Evolutionary conservation across 2,888 invertebrate species (phyloP).

Genomic region (Plusia festucae): DNA sequence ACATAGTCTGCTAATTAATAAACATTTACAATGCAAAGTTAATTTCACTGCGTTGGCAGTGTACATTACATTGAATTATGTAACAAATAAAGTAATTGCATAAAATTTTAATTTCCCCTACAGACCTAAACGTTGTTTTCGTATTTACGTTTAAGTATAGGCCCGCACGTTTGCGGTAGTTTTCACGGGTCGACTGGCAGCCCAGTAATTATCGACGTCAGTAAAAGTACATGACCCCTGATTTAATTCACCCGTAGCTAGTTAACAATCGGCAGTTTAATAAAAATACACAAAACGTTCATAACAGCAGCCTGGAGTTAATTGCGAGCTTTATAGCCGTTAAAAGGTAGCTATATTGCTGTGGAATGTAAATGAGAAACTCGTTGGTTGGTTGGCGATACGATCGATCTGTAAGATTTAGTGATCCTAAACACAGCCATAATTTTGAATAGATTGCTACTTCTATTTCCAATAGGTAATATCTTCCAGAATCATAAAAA

Average conservation of each 20-base stretch:
- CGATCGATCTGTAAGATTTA: slow-evolving; percentile 1
- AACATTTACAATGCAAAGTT: no score
- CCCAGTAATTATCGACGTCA: slow-evolving; percentile 73
- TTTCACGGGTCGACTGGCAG: slow-evolving; percentile 54
- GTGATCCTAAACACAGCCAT: not conserved
- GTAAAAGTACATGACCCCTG: slow-evolving; percentile 78
- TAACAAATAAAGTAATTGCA: not conserved
- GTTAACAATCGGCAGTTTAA: slow-evolving; percentile 66
- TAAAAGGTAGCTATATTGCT: slow-evolving; percentile 52
- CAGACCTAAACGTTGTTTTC: slow-evolving; percentile 1
- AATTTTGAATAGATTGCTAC: not conserved
- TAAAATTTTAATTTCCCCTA: not conserved
- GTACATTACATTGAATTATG: no score
- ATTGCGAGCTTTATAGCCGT: slow-evolving; percentile 61
- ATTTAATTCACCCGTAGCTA: slow-evolving; percentile 73
- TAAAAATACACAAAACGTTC: slow-evolving; percentile 59
- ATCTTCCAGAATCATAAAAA: not conserved
- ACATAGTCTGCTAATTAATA: no score
- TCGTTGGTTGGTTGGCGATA: not conserved
- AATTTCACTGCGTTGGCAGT: not conserved
- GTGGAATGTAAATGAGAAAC: slow-evolving; percentile 39
- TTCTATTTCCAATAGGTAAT: not conserved
- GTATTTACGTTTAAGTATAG: slow-evolving; percentile 23
- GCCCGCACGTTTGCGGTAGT: slow-evolving; percentile 31
- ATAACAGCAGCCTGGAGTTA: slow-evolving; percentile 53